phyloP scores from a whole-genome alignment of 2,888 invertebrate genomes.

The Machimus atricapillus region DNA sequence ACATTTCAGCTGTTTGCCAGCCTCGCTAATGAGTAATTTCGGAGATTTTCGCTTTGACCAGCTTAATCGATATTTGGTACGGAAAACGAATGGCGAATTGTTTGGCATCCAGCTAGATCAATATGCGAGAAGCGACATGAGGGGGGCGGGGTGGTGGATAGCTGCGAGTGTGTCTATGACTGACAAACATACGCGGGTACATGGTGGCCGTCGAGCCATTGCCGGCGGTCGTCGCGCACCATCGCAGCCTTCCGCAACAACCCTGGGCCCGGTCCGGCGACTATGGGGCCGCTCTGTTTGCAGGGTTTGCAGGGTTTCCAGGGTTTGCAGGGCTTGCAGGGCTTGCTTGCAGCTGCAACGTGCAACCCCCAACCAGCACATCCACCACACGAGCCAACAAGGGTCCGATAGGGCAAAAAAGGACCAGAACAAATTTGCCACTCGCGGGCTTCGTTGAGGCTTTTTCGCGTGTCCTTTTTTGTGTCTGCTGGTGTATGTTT shows the following conservation, averaged over 20 bases:
- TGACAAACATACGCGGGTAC: constrained; percentile 31
- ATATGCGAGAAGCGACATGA: constrained; percentile 41
- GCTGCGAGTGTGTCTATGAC: constrained; percentile 13
- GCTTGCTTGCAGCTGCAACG: constrained; percentile 45
- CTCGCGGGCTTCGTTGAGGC: constrained; percentile 44
- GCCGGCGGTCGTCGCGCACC: constrained; percentile 42
- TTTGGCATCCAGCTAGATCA: constrained; percentile 46
- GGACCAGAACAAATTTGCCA: constrained; percentile 44
- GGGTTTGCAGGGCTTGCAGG: not conserved
- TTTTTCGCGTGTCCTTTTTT: constrained; percentile 44
- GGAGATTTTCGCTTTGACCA: constrained; percentile 44
- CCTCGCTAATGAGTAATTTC: constrained; percentile 31
- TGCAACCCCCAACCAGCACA: constrained; percentile 43
- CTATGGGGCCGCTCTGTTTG: not conserved
- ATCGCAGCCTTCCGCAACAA: constrained; percentile 42
- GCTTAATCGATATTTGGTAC: constrained; percentile 45
- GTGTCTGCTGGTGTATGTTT: constrained; percentile 43
- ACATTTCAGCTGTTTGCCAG: not conserved
- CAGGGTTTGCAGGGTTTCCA: constrained; percentile 27
- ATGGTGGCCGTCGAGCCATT: constrained; percentile 41
- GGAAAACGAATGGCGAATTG: constrained; percentile 45
- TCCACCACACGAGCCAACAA: constrained; percentile 41
- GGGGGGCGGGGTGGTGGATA: not conserved
- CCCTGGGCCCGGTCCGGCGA: not conserved
- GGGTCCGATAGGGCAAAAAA: constrained; percentile 32